phyloP scores from a whole-genome alignment of 2,113 vertebrate species.

The Cichladusa arquata region DNA sequence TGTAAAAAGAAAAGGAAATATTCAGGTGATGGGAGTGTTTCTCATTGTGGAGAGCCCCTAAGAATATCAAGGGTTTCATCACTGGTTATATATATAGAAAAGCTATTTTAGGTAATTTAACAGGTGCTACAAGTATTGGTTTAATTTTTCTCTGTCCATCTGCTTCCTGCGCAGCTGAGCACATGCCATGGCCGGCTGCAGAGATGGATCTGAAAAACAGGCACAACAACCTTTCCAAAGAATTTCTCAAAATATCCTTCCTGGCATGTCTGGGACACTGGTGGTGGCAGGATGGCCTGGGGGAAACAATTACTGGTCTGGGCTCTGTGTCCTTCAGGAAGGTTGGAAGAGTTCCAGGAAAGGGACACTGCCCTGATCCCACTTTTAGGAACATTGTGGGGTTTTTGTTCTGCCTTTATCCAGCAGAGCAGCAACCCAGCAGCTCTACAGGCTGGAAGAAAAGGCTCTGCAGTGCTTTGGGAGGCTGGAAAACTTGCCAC shows the following conservation, averaged over 20 bases:
- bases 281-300: not conserved
- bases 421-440: not conserved
- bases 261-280: not conserved
- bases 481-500: not conserved
- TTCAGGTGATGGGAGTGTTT: fast-evolving
- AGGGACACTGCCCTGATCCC: not conserved
- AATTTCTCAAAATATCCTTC: constrained; percentile 25
- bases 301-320: not conserved
- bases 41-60: not conserved
- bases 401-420: not conserved
- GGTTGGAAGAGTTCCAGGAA: not conserved
- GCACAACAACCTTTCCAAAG: not conserved
- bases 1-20: not conserved
- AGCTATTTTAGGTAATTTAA: constrained; percentile 3
- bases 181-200: not conserved
- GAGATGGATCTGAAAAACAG: not conserved
- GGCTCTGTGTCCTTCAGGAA: not conserved
- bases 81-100: not conserved
- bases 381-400: not conserved
- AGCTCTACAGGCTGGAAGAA: not conserved
- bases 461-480: fast-evolving
- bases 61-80: not conserved
- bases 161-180: constrained; percentile 52
- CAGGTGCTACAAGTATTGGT: constrained; percentile 16
- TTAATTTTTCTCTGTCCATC: constrained; percentile 24